Base-by-base conservation (phyloP, 2,797 vertebrate genomes). In the Syncerus caffer region DNA sequence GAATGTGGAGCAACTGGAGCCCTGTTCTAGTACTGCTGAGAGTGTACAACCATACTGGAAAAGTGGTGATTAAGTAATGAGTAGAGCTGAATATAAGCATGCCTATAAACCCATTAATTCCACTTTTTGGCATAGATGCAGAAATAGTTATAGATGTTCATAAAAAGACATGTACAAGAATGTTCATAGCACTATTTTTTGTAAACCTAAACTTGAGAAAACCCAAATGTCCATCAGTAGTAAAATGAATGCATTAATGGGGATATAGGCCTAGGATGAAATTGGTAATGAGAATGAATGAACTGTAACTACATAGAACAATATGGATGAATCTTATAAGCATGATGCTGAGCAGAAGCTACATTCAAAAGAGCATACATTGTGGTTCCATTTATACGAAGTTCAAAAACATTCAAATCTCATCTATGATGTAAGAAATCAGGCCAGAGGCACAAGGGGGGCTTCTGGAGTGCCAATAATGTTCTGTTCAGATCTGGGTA, bases 161-260 rank as follows among this genome's bases (percentile, higher is more conserved):
- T 78, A 84, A 94, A 92, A 96, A 92, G 34, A 92, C 57, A 86
- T 58, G 14, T 83, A 55, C 1, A 95, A 85, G n/a, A 90, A 90
- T 82, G 3, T 92, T 80, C 76, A 89, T 3, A 90, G 12, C 13
- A 95, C 21, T 47, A 21, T 92, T 95, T 86, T 31, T 96, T 87
- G 51, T 83, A 95, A 95, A 89, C 16, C 42, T 88, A 84, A 85
- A 71, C 78, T 82, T 53, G 53, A 95, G 93, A 62, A 34, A 94
- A 88, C 29, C 47, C 25, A 88, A 76, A 85, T 90, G 38, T 80
- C 38, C 19, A 86, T 83, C 45, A 62, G 7, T 53, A 90, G 23
- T 90, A 90, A n/a, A 97, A 91, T 94, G 51, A 90, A 45, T 93
- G 87, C 31, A 57, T 89, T 80, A 89, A 78, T 27, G 15, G 29